Evolutionary conservation across 1,140 invertebrate genomes (phyloP).

Genomic region (Palaemon carinicauda): DNA sequence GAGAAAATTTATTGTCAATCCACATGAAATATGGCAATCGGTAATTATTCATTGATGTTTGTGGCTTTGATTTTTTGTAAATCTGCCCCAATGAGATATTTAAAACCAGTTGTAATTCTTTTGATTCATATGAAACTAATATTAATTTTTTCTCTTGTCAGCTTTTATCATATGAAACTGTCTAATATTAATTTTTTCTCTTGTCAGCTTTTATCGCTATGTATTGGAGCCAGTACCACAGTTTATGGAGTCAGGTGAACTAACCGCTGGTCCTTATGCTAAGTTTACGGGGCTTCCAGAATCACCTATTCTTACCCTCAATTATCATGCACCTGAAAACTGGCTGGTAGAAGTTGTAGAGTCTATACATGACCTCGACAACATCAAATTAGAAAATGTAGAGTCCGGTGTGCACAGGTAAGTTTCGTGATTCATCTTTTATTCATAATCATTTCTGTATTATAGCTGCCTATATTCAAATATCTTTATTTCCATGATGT

Average conservation of each 20-base stretch:
- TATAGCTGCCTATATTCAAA: no score
- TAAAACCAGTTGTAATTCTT: not conserved
- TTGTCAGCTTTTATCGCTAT: constrained; percentile 90
- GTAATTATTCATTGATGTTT: no score
- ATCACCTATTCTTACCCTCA: constrained; percentile 92
- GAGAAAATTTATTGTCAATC: no score
- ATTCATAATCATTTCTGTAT: no score
- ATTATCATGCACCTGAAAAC: constrained; percentile 95
- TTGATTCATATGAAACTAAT: not conserved
- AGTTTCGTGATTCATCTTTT: no score
- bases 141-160: not conserved
- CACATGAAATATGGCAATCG: no score
- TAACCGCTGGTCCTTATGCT: constrained; percentile 77
- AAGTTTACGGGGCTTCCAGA: constrained; percentile 88
- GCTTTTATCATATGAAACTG: not conserved
- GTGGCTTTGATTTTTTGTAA: no score
- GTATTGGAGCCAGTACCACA: constrained; percentile 89
- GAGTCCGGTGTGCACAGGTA: constrained; percentile 65
- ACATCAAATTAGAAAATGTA: constrained; percentile 91
- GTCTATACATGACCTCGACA: constrained; percentile 97
- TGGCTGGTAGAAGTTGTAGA: constrained; percentile 97
- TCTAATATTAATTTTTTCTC: not conserved
- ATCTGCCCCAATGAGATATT: no score
- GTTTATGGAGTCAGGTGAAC: constrained; percentile 75
- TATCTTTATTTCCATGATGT: no score